Conservation (phyloP, 2,797 vertebrate species). For the Mallotus villosus region DNA sequence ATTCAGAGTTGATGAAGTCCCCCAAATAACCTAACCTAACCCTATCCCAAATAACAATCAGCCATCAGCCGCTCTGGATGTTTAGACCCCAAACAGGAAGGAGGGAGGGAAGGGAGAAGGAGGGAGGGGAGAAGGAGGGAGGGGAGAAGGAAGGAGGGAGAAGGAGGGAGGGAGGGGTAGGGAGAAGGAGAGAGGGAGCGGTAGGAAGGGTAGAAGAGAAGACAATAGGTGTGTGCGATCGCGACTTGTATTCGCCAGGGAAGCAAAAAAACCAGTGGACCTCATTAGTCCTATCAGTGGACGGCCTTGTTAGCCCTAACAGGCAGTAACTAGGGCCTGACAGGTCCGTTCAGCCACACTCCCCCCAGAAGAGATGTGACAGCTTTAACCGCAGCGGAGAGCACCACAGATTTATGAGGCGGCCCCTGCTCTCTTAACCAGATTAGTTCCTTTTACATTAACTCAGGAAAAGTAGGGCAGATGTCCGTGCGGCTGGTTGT, state of each 20-base stretch:
- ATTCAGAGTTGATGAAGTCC: conserved; percentile 26
- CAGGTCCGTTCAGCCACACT: conserved; percentile 68
- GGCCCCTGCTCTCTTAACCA: conserved; percentile 81
- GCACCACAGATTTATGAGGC: conserved; percentile 73
- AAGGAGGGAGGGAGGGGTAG: too few species aligned
- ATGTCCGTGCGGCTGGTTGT: conserved; percentile 86
- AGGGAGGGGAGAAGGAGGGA: not conserved
- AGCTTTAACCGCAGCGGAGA: conserved; percentile 72
- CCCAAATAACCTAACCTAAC: conserved; percentile 10
- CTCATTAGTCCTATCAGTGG: conserved; percentile 74
- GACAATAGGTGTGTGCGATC: not conserved
- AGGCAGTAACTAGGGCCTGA: conserved; percentile 67
- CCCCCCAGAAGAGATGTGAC: conserved; percentile 70
- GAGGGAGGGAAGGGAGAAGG: too few species aligned
- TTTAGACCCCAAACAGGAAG: conserved; percentile 6
- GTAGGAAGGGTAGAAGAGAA: not conserved
- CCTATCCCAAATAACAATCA: conserved; percentile 13
- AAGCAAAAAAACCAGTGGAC: conserved; percentile 16
- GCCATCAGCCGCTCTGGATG: conserved; percentile 24
- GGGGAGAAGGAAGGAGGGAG: not conserved
- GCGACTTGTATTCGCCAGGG: conserved; percentile 8
- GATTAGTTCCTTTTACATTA: conserved; percentile 83
- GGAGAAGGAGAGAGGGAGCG: too few species aligned
- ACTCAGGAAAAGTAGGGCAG: conserved; percentile 84
- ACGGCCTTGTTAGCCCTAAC: conserved; percentile 69